Conservation (phyloP, 2,797 vertebrate genomes). For the Selene dorsalis region DNA sequence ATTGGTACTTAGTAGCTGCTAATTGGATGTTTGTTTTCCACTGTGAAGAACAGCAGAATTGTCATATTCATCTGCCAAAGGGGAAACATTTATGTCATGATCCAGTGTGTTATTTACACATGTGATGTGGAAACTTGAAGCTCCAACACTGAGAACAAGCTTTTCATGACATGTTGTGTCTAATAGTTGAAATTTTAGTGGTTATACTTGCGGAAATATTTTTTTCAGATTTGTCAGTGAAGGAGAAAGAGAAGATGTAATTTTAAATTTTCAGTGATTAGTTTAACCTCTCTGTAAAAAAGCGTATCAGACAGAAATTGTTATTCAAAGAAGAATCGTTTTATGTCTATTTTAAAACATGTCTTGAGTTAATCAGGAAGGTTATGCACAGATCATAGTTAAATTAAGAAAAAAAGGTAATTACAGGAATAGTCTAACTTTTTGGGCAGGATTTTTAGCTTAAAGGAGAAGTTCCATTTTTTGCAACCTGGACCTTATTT, state of each 20-base stretch:
- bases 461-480: too few relatives aligned
- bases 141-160: background rate
- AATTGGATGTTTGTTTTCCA: background rate
- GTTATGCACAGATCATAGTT: background rate
- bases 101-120: background rate
- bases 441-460: too few relatives aligned
- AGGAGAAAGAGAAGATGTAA: background rate
- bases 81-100: background rate
- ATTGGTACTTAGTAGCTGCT: background rate
- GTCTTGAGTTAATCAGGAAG: background rate
- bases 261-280: background rate
- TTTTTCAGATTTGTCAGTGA: background rate
- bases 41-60: background rate
- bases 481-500: too few relatives aligned
- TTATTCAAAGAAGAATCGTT: background rate
- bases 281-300: background rate
- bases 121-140: background rate
- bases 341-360: background rate
- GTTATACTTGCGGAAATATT: too few relatives aligned
- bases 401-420: background rate
- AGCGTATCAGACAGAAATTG: background rate
- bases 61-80: background rate
- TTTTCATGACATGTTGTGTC: background rate
- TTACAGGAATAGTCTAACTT: background rate
- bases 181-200: too few relatives aligned